Conservation (phyloP, 2,113 vertebrate species). For the Mirounga angustirostris region DNA sequence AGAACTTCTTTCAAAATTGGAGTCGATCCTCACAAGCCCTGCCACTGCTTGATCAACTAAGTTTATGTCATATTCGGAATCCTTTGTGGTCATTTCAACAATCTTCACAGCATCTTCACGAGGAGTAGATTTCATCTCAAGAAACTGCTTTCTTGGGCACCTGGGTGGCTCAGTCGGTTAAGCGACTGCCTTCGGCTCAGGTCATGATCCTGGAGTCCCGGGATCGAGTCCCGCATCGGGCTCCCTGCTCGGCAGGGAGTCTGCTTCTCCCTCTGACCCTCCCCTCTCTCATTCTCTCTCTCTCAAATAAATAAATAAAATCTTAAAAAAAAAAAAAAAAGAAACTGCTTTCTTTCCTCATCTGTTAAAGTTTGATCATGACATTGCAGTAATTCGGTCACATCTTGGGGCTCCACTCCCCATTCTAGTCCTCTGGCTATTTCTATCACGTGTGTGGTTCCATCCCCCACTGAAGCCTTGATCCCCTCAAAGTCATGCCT, state of each 20-base stretch:
- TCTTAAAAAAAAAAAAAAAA: too few species aligned
- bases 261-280: too few species aligned
- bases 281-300: too few species aligned
- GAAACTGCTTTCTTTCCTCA: neutral
- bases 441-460: neutral
- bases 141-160: neutral
- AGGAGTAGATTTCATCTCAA: neutral
- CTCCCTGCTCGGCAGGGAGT: too few species aligned
- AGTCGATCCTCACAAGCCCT: neutral
- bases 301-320: too few species aligned
- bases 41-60: neutral
- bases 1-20: neutral
- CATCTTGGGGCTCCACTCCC: neutral
- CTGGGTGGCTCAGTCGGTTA: too few species aligned
- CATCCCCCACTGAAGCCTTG: neutral
- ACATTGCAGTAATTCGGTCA: neutral
- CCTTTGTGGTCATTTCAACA: neutral
- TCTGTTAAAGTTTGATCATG: neutral
- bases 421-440: neutral
- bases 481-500: neutral
- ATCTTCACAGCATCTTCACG: neutral
- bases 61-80: neutral
- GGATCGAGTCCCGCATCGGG: too few species aligned
- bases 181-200: too few species aligned
- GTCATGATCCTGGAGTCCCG: too few species aligned